Base-by-base conservation (phyloP, 2,888 invertebrate species). In the Tachina lurida region DNA sequence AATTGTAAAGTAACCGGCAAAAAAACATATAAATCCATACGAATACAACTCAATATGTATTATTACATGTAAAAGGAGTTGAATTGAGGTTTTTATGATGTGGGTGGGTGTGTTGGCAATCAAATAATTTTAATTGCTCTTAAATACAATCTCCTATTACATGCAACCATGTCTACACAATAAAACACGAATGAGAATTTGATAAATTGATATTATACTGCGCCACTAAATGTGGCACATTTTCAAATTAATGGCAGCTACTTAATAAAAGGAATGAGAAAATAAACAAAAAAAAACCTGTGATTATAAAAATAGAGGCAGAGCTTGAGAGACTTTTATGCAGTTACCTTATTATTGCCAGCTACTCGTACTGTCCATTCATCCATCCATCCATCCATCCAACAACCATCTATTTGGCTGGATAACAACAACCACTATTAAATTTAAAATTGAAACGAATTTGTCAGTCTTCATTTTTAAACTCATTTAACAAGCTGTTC, bases 401-500 rank as follows among this genome's bases (percentile, higher is more conserved):
- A 22, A 2, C 45, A 31, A n/a, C n/a, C n/a, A 19, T 45, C 41
- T 39, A 19, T 52, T 79, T 31, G 10, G 10, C 54, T 45, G 68
- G 60, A 19, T 60, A 82, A 77, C 77, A 77, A 60, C 19, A 19
- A 56, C 54, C 60, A 78, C 67, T 78, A 60, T 83, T 71, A 74
- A 60, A 67, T 84, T 74, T 67, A 68, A 84, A 84, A 84, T 84
- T 77, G 78, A 73, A 84, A 77, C 67, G 73, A 78, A 84, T 84
- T 84, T 84, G 83, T 84, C 83, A 84, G 73, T 62, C 73, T 78
- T 73, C 56, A 39, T 31, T 77, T 77, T 65, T 49, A 67, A 73
- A 73, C 13, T 58, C 56, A 31, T 67, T 73, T 71, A 62, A 65
- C 60, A 82, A 73, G 58, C 76, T 71, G 81, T 82, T 71, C 39